Percentiles rank a stretch among this genome's conserved stretches.
Evolutionary conservation across 30 jellyfish, hydroid and myxozoan genomes (phyloP).

Genomic region (Aurelia aurita): DNA sequence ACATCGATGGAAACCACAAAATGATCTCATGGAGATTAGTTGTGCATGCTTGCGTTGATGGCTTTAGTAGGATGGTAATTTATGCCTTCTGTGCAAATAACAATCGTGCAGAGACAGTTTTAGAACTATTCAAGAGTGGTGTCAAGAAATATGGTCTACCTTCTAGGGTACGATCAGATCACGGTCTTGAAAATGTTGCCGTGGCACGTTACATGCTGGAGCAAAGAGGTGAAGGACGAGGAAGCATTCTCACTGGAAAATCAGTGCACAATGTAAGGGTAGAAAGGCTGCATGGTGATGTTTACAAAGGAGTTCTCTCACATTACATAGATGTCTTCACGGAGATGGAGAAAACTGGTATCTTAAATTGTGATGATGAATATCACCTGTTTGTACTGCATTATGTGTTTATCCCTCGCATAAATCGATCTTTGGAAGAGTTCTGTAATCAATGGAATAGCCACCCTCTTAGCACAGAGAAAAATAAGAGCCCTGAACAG

Average conservation of each 20-base stretch:
- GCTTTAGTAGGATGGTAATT: slow-evolving; percentile 38
- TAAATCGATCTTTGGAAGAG: slow-evolving; percentile 35
- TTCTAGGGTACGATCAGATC: slow-evolving; percentile 69
- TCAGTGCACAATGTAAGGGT: slow-evolving; percentile 63
- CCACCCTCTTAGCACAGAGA: slow-evolving; percentile 57
- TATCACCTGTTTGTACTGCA: slow-evolving; percentile 35
- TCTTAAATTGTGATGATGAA: slow-evolving; percentile 16
- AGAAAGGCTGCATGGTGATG: slow-evolving; percentile 61
- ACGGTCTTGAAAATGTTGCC: slow-evolving; percentile 62
- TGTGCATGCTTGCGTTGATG: slow-evolving; percentile 63
- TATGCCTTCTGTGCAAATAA: slow-evolving; percentile 36
- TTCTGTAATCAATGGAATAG: slow-evolving; percentile 43
- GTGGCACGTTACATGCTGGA: slow-evolving; percentile 59
- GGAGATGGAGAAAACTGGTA: slow-evolving; percentile 31
- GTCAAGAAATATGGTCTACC: slow-evolving; percentile 51
- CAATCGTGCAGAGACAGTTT: slow-evolving; percentile 66
- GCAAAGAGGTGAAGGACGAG: slow-evolving; percentile 43
- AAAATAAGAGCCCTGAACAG: slow-evolving; percentile 44
- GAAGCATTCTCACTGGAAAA: slow-evolving; percentile 52
- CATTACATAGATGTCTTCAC: slow-evolving; percentile 25
- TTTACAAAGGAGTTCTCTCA: slow-evolving; percentile 34
- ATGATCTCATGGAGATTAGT: slow-evolving; percentile 54
- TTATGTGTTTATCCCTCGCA: slow-evolving; percentile 36
- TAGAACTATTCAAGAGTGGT: slow-evolving; percentile 42
- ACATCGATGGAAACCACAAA: slow-evolving; percentile 61